phyloP scores from a whole-genome alignment of 1,140 invertebrate species.

The Drosophila biarmipes region DNA sequence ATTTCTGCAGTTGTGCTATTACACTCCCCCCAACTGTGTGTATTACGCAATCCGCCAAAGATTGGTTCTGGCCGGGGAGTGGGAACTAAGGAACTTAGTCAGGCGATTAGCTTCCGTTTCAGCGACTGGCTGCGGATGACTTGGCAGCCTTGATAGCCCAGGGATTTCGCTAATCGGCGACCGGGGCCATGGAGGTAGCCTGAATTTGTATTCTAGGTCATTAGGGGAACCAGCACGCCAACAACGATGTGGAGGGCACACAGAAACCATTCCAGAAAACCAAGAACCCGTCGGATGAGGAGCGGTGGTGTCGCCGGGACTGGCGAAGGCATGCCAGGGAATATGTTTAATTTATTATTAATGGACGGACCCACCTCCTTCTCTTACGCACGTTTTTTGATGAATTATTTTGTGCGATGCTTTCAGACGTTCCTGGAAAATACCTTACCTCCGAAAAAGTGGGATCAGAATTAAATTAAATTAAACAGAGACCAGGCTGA shows the following conservation, averaged over 20 bases:
- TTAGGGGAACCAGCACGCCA: slow-evolving; percentile 47
- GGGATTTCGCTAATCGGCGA: slow-evolving; percentile 51
- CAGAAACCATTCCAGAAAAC: slow-evolving; percentile 28
- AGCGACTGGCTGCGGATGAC: slow-evolving; percentile 53
- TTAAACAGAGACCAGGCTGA: background rate
- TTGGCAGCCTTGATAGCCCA: slow-evolving; percentile 57
- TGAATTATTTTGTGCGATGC: slow-evolving; percentile 52
- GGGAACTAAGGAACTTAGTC: slow-evolving; percentile 63
- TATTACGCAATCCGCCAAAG: slow-evolving; percentile 55
- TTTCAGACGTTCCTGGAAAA: slow-evolving; percentile 29
- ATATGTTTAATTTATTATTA: slow-evolving; percentile 77
- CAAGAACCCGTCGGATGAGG: background rate
- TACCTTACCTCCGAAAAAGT: background rate
- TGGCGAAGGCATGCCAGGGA: slow-evolving; percentile 43
- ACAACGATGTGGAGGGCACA: background rate
- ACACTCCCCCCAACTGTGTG: background rate
- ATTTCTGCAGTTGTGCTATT: background rate
- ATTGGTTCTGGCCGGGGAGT: slow-evolving; percentile 11
- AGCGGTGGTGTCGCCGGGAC: slow-evolving; percentile 2
- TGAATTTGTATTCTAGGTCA: slow-evolving; percentile 58
- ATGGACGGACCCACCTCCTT: slow-evolving; percentile 37
- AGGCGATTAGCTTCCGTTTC: slow-evolving; percentile 75
- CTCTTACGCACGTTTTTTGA: slow-evolving; percentile 29
- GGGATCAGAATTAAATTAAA: background rate
- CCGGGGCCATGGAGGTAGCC: slow-evolving; percentile 9